Evolutionary conservation across 2,113 vertebrate genomes (phyloP).

Genomic region (Ceuthmochares aereus): DNA sequence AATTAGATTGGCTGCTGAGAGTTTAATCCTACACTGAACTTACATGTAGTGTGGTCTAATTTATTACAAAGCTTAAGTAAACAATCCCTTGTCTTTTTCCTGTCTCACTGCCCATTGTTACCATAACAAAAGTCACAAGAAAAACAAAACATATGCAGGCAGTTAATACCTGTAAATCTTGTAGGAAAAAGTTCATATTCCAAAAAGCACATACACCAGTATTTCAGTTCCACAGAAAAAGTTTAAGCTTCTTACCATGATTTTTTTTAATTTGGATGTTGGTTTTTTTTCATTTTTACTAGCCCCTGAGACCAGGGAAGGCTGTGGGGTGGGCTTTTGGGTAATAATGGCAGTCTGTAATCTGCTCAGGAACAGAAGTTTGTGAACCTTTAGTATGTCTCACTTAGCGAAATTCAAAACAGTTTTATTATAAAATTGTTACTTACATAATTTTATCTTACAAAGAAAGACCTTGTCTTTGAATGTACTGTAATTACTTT

Average conservation of each 20-base stretch:
- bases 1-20: neutral
- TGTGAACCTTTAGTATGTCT: neutral
- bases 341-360: neutral
- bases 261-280: neutral
- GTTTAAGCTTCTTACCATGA: neutral
- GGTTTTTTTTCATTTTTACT: neutral
- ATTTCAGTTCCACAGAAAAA: neutral
- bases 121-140: neutral
- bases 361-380: neutral
- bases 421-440: neutral
- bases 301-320: neutral
- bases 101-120: neutral
- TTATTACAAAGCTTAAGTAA: neutral
- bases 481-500: neutral
- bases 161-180: neutral
- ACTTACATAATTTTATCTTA: neutral
- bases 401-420: neutral
- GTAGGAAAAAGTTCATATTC: neutral
- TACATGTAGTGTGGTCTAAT: neutral
- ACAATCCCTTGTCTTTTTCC: neutral
- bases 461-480: neutral
- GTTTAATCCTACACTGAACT: neutral
- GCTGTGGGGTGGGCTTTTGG: neutral
- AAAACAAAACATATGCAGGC: neutral
- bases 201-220: neutral